Evolutionary conservation across 2,113 vertebrate genomes (phyloP), one percentile per base, ranked within the genome.

Genomic region (Sardina pilchardus): DNA sequence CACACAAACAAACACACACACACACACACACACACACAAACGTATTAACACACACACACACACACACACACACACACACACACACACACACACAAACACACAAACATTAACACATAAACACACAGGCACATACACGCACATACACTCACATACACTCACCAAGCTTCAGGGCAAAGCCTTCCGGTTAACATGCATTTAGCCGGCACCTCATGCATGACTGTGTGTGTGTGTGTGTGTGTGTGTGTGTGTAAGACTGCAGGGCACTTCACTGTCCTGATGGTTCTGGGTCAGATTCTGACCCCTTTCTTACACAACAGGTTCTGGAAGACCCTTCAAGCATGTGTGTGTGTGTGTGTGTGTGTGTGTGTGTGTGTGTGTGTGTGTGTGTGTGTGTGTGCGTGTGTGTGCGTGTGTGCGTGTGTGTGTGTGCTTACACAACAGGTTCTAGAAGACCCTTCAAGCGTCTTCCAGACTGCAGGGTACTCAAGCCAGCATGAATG

Each of bases 141-240:
- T 6, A 63, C 24, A 63, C 59, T 6, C 21, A 24, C 59, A 63
- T 24, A 56, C 50, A 19, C 50, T 21, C 14, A 56, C 50, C 9
- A 9, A 56, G 17, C 50, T 21, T 56, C 17, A 56, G 50, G 50
- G 50, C 50, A 56, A 17, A 56, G 4, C 14, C 4, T 56, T 17
- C 14, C 9, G 14, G 14, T 17, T 19, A 56, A 14, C 14, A 17
- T 17, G 17, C 50, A 56, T 19, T 21, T 56, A 21, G 50, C 50
- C 39, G 39, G 39, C 1, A 4, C 14, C 14, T 48, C 53, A 56
- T 56, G 16, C 21, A 56, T 21, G 14, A 56, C 53, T 56, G 24
- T 63, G 59, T 63, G 59, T 63, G 59, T 63, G 59, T 63, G 59
- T 63, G 21, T 63, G 59, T 63, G 59, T 63, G 21, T 63, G 59